Evolutionary conservation across 1,140 invertebrate genomes (phyloP), one percentile per base, ranked within the genome.

Genomic region (Pseudomyrmex flavicornis): DNA sequence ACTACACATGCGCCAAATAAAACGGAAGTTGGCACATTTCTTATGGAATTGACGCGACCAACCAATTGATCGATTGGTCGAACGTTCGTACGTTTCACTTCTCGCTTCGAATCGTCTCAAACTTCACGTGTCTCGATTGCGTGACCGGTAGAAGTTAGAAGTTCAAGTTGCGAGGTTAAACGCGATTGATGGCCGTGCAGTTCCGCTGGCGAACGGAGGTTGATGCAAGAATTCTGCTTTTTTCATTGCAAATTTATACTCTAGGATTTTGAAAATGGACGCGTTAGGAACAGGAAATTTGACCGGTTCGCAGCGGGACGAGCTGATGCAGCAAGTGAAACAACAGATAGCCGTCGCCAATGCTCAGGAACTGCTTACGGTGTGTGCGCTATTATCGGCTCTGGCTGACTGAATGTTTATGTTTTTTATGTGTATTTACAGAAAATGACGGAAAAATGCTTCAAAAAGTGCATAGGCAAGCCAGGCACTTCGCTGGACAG

Each of bases 381-480:
- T 98, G 58, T 46, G 1, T 59, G n/a, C 20, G 22, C 48, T 20
- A 12, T 35, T 62, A 17, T 1, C 12, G 26, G 50, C 61, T 52
- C 88, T 79, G 35, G 46, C 15, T 91, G 84, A 91, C 86, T 85
- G 65, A 88, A 90, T 80, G 73, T 74, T 56, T 26, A 68, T 10
- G 62, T 77, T 76, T 87, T 66, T 69, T 22, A 65, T 70, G 17
- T 2, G 77, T 94, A 88, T 91, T 96, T 96, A 69, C 93, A 98
- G 95, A 99, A 99, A 97, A 98, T 99, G 96, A 98, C 98, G 54
- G 98, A 99, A 92, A 99, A 99, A 95, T 99, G 99, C 95, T 99
- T 99, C 92, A 98, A 97, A 93, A 99, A 99, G 92, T 99, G 98
- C 94, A 97, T 99, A 85, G 93, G 93, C 66, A 99, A 98, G 93